Conservation (phyloP, 2,113 vertebrate genomes). For the Hippocampus barbouri region DNA sequence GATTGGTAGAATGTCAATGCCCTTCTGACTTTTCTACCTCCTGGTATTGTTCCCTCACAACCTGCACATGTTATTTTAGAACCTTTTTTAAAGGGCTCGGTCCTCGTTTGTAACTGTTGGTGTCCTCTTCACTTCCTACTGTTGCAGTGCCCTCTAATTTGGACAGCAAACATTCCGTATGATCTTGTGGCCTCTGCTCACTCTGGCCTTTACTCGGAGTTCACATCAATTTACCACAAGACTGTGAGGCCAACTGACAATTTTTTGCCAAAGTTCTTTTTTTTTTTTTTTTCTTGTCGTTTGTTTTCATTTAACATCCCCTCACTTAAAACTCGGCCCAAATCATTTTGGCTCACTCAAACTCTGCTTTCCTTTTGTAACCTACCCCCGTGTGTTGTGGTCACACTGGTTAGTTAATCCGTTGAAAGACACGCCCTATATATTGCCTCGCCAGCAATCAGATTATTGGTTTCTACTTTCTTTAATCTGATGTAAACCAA, state of each 20-base stretch:
- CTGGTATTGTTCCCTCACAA: slow-evolving; percentile 70
- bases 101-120: slow-evolving; percentile 66
- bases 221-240: slow-evolving; percentile 7
- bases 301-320: background rate
- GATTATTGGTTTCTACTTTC: slow-evolving; percentile 71
- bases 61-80: slow-evolving; percentile 24
- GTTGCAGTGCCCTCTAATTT: slow-evolving; percentile 35
- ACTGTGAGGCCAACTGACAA: slow-evolving; percentile 16
- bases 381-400: slow-evolving; percentile 18
- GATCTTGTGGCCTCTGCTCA: slow-evolving; percentile 11
- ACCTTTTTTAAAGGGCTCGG: slow-evolving; percentile 66
- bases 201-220: slow-evolving; percentile 2
- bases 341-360: slow-evolving; percentile 31
- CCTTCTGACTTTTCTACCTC: slow-evolving; percentile 73
- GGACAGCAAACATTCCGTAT: slow-evolving; percentile 47
- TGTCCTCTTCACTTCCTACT: background rate
- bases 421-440: slow-evolving; percentile 36
- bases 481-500: slow-evolving; percentile 72
- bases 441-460: slow-evolving; percentile 61
- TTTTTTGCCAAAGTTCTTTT: slow-evolving; percentile 42
- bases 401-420: slow-evolving; percentile 18
- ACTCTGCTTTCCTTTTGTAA: slow-evolving; percentile 16
- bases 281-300: background rate
- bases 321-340: background rate
- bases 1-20: slow-evolving; percentile 77